Evolutionary conservation across 2,113 vertebrate species (phyloP).

Genomic region (Sinocyclocheilus rhinocerous): DNA sequence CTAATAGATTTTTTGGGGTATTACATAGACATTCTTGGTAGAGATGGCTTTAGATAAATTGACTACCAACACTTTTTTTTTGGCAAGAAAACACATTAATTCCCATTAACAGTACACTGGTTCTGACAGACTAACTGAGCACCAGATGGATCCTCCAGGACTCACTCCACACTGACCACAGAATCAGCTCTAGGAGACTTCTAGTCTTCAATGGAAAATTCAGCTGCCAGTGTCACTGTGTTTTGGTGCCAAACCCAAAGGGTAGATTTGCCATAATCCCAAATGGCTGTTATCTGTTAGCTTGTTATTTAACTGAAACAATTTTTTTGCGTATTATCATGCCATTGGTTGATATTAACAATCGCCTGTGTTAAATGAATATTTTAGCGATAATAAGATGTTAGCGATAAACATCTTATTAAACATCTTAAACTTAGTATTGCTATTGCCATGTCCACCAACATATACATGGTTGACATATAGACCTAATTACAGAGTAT

Average conservation of each 20-base stretch:
- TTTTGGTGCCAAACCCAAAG: background rate
- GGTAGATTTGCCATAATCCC: constrained; percentile 4
- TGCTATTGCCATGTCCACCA: background rate
- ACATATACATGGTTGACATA: background rate
- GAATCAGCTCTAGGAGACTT: constrained; percentile 23
- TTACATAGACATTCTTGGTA: too few relatives aligned
- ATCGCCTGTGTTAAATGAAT: background rate
- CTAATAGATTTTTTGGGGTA: too few relatives aligned
- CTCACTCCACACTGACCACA: constrained; percentile 9
- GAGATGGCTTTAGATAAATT: too few relatives aligned
- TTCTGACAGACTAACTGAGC: background rate
- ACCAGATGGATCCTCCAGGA: constrained; percentile 26
- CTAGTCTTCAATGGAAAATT: constrained; percentile 16
- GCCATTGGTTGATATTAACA: background rate
- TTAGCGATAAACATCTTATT: too few relatives aligned
- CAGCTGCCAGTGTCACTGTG: background rate
- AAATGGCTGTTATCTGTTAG: background rate
- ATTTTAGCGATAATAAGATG: background rate
- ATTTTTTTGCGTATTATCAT: background rate
- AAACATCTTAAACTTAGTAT: background rate
- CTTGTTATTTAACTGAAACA: background rate
- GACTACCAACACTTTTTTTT: too few relatives aligned
- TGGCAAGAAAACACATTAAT: too few relatives aligned
- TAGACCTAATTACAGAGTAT: constrained; percentile 1
- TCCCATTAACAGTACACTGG: too few relatives aligned